Evolutionary conservation across 2,797 vertebrate species (phyloP).

Genomic region (Falco novaeseelandiae): DNA sequence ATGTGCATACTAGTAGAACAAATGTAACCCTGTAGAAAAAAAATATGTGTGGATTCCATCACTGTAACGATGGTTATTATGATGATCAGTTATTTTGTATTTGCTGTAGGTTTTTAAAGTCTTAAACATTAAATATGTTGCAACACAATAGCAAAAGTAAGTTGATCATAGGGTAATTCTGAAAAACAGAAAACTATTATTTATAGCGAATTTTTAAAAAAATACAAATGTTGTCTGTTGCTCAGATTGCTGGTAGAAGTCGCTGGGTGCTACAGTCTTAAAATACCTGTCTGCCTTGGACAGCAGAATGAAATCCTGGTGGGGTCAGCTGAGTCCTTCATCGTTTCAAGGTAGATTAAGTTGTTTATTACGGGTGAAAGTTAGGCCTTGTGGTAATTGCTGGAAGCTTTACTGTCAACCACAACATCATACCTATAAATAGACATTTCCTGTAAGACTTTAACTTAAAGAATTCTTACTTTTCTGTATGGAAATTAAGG

Average conservation of each 20-base stretch:
- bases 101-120: constrained; percentile 41
- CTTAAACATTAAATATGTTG: constrained; percentile 57
- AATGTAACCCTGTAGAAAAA: constrained; percentile 30
- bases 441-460: background rate
- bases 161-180: background rate
- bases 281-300: background rate
- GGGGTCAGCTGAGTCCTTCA: background rate
- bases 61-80: constrained; percentile 54
- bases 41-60: background rate
- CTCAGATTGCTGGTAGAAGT: background rate
- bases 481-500: background rate
- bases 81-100: constrained; percentile 52
- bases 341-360: constrained; percentile 48
- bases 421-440: background rate
- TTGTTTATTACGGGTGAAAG: constrained; percentile 19
- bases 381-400: background rate
- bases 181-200: background rate
- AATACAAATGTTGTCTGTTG: background rate
- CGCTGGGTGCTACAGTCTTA: background rate
- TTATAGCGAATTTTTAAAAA: background rate
- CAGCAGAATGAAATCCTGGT: background rate
- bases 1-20: constrained; percentile 70
- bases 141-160: background rate
- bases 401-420: background rate
- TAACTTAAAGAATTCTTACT: background rate